Base-by-base conservation (phyloP, 2,888 invertebrate genomes). In the Melangyna quadrimaculata region DNA sequence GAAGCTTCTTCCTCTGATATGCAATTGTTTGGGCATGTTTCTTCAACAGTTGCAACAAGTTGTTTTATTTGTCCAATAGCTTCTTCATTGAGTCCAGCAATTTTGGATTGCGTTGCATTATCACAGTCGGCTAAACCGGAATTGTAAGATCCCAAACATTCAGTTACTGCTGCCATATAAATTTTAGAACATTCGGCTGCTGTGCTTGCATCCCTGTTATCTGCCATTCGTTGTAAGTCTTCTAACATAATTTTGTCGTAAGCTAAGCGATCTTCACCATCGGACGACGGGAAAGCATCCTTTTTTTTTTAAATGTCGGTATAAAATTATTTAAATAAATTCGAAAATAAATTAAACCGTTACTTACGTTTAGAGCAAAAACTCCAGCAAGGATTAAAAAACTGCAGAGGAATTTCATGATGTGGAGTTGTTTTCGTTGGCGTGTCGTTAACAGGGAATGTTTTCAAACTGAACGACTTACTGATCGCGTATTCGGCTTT, bases 361-460 rank as follows among this genome's bases (percentile, higher is more conserved):
- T 37, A 59, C 59, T 37, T 14, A 59, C 59, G 24, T 59, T 59
- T 4, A 59, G 14, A 24, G 37, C 37, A 19, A 59, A 24, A 8
- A 59, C 24, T 59, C 37, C 59, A 59, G 59, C 59, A 40, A 59
- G 24, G 37, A 59, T 37, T n/a, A 59, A 22, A 40, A 59, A 8
- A 37, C 22, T 12, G 17, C 37, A 14, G 24, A 37, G 8, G 24
- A 59, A 37, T 24, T 59, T 37, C 59, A 59, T 59, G 59, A n/a
- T 59, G 59, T 37, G 6, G 37, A 1, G 51, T n/a, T 10, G 51
- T n/a, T 53, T 14, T 37, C 19, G 19, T 37, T 37, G 35, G n/a
- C 17, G 17, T 40, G 59, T 37, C 37, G 59, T 40, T 59, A 24
- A 22, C 37, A 37, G 37, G 9, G 22, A 37, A 22, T 40, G 37